phyloP scores from a whole-genome alignment of 35 echinoderm and acorn worm species.

The Apostichopus californicus region DNA sequence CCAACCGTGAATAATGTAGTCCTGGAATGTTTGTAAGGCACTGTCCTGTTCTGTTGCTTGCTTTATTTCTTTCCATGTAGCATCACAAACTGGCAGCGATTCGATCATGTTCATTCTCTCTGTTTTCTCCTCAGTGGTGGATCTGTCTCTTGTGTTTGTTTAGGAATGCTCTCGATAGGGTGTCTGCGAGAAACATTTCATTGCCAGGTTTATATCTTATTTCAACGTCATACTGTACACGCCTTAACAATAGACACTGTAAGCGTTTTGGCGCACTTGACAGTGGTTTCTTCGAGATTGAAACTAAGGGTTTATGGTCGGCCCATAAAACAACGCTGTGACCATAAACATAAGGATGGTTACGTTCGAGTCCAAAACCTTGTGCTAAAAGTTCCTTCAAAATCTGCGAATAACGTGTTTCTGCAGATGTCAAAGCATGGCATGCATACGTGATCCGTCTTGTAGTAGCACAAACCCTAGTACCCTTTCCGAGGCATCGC shows the following conservation, averaged over 20 bases:
- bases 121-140: neutral
- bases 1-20: slow-evolving; percentile 56
- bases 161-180: slow-evolving; percentile 61
- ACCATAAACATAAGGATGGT: slow-evolving; percentile 73
- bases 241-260: slow-evolving; percentile 21
- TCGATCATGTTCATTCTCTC: slow-evolving; percentile 24
- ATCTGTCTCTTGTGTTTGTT: neutral
- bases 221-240: slow-evolving; percentile 56
- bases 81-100: slow-evolving; percentile 20
- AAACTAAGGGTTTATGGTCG: slow-evolving; percentile 79
- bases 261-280: slow-evolving; percentile 68
- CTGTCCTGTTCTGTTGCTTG: neutral
- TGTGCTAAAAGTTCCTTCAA: slow-evolving; percentile 68
- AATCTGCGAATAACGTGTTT: slow-evolving; percentile 58
- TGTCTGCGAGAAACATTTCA: slow-evolving; percentile 67
- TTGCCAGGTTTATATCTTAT: slow-evolving; percentile 66
- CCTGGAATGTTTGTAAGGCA: neutral
- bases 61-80: slow-evolving; percentile 6
- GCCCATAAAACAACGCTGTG: slow-evolving; percentile 55
- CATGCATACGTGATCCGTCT: slow-evolving; percentile 52
- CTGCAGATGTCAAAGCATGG: slow-evolving; percentile 66
- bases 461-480: slow-evolving; percentile 60
- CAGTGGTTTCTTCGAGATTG: slow-evolving; percentile 65
- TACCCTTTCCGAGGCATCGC: slow-evolving; percentile 62
- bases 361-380: slow-evolving; percentile 66